These are phyloP conservation scores for Heliconius himera DNA, from an alignment of 1,140 invertebrate species.

Conservation along the genomic window DNA sequence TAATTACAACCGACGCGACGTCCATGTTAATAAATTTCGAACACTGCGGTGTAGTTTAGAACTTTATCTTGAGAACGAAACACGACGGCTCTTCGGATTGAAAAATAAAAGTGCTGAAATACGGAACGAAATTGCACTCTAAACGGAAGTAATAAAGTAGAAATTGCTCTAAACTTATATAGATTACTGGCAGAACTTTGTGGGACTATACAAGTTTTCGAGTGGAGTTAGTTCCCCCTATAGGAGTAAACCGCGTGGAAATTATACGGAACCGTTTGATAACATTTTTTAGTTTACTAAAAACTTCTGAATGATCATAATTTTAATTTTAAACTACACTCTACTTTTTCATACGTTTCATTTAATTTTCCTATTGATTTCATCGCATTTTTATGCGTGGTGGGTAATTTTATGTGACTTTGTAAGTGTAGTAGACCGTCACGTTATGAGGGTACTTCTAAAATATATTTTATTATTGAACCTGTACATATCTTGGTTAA, in stretches of 20 bases:
- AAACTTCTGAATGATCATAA: slow-evolving; percentile 4
- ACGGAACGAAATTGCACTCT: slow-evolving; percentile 27
- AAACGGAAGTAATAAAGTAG: slow-evolving; percentile 25
- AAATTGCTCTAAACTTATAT: slow-evolving; percentile 21
- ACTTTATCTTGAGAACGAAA: slow-evolving; percentile 21
- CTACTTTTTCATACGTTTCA: slow-evolving; percentile 12
- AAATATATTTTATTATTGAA: no score
- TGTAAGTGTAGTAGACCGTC: background rate
- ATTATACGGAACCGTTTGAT: slow-evolving; percentile 41
- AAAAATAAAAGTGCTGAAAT: slow-evolving; percentile 21
- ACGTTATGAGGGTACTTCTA: background rate
- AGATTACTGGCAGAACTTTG: slow-evolving; percentile 33
- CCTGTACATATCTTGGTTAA: no score
- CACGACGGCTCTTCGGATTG: slow-evolving; percentile 21
- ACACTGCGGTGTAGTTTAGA: slow-evolving; percentile 19
- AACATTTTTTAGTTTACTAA: slow-evolving; percentile 32
- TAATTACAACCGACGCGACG: slow-evolving; percentile 21
- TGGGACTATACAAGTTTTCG: slow-evolving; percentile 24
- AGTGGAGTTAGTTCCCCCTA: slow-evolving; percentile 31
- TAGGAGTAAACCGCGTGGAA: slow-evolving; percentile 35
- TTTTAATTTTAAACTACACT: background rate
- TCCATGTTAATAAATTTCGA: slow-evolving; percentile 30
- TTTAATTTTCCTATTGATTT: slow-evolving; percentile 7
- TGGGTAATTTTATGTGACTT: background rate
- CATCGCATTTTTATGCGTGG: background rate